phyloP scores from a whole-genome alignment of 1,140 invertebrate species.

The Lutraria rhynchaena region DNA sequence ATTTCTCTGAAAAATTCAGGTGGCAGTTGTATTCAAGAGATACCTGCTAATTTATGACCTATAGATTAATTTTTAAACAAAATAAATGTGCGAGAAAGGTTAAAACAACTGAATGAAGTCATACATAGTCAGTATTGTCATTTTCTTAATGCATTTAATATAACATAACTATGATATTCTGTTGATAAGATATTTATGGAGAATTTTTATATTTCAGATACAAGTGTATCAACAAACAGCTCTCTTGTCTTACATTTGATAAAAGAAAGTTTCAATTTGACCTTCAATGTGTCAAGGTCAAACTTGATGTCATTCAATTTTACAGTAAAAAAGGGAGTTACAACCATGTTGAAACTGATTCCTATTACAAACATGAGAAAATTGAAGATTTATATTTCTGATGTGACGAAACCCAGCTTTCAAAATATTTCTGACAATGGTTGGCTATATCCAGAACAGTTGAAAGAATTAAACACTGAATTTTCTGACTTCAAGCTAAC shows the following conservation, averaged over 20 bases:
- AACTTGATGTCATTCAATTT: conserved; percentile 34
- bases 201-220: conserved; percentile 6
- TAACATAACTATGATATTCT: neutral
- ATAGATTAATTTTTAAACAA: neutral
- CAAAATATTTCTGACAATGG: conserved; percentile 11
- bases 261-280: conserved; percentile 4
- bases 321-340: conserved; percentile 10
- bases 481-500: conserved; percentile 31
- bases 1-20: conserved; percentile 5
- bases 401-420: neutral
- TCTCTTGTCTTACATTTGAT: conserved; percentile 19
- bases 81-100: neutral
- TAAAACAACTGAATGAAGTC: no score
- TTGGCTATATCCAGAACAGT: conserved; percentile 15
- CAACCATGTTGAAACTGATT: neutral
- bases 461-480: neutral
- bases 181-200: no score
- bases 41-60: neutral
- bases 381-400: conserved; percentile 12
- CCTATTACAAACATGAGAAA: neutral
- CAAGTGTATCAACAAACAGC: neutral
- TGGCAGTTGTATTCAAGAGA: neutral
- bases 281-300: neutral
- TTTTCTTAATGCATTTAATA: neutral
- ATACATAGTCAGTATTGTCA: no score